phyloP scores from a whole-genome alignment of 2,888 invertebrate genomes.

The Agrotis ipsilon region DNA sequence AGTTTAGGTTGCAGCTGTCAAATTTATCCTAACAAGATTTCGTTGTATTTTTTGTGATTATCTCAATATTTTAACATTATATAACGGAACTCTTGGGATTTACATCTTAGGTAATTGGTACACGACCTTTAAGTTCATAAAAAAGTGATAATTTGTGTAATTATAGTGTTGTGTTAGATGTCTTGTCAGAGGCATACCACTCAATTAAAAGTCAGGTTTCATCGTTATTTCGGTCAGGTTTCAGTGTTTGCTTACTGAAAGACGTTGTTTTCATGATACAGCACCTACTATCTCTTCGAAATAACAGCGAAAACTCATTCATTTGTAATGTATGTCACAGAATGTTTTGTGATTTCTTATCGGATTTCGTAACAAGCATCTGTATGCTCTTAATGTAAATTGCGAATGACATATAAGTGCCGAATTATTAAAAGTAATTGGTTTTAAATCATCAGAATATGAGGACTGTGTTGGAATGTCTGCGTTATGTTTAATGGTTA shows the following conservation, averaged over 20 bases:
- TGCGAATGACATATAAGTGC: slow-evolving; percentile 16
- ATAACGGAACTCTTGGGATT: slow-evolving; percentile 48
- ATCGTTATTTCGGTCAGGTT: slow-evolving; percentile 34
- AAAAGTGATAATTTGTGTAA: slow-evolving; percentile 36
- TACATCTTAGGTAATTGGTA: slow-evolving; percentile 2
- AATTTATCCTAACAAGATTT: slow-evolving; percentile 72
- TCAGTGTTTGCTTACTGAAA: slow-evolving; percentile 28
- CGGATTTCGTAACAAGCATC: slow-evolving; percentile 46
- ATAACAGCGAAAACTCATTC: slow-evolving; percentile 2
- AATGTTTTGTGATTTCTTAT: slow-evolving; percentile 56
- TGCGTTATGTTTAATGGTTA: background rate
- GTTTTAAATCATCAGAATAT: slow-evolving; percentile 2
- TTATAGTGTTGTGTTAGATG: slow-evolving; percentile 32
- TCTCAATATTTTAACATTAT: slow-evolving; percentile 54
- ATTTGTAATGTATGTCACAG: slow-evolving; percentile 48
- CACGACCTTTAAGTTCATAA: slow-evolving; percentile 13
- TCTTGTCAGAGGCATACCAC: slow-evolving; percentile 37
- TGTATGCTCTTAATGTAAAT: slow-evolving; percentile 19
- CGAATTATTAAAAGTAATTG: slow-evolving; percentile 14
- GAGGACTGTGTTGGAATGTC: slow-evolving; percentile 15
- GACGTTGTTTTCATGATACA: slow-evolving; percentile 10
- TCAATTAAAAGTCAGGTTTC: slow-evolving; percentile 51
- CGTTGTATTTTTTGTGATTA: slow-evolving; percentile 64
- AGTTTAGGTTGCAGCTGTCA: slow-evolving; percentile 82
- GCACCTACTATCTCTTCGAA: slow-evolving; percentile 14